A percentile compares a stretch with the other conserved stretches of the same genome.
phyloP scores from a whole-genome alignment of 2,888 invertebrate species.

The Parochlus steinenii region DNA sequence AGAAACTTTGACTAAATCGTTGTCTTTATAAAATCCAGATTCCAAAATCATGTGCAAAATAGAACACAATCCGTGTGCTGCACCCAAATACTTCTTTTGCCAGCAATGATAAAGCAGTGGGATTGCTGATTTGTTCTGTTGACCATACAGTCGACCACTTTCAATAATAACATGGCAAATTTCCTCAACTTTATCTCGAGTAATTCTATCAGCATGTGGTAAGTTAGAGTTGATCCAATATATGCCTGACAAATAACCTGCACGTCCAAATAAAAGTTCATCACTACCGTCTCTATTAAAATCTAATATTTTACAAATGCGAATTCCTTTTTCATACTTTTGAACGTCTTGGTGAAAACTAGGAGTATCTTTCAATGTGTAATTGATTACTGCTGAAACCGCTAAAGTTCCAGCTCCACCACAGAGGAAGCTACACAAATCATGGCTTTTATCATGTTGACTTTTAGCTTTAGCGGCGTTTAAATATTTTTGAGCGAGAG shows the following conservation, averaged over 20 bases:
- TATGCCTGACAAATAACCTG: slow-evolving; percentile 65
- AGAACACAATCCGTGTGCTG: slow-evolving; percentile 45
- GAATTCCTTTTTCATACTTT: slow-evolving; percentile 25
- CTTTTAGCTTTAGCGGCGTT: background rate
- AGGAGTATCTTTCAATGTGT: slow-evolving; percentile 32
- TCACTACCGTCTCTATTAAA: slow-evolving; percentile 56
- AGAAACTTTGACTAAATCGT: slow-evolving; percentile 43
- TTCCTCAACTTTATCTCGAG: slow-evolving; percentile 36
- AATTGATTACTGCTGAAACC: slow-evolving; percentile 45
- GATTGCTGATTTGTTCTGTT: slow-evolving; percentile 36
- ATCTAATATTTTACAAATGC: slow-evolving; percentile 33
- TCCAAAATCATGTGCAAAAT: slow-evolving; percentile 48
- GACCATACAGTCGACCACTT: slow-evolving; percentile 54
- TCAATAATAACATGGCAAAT: slow-evolving; percentile 51
- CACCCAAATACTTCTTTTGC: slow-evolving; percentile 34
- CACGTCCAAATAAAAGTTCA: slow-evolving; percentile 71
- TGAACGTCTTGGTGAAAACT: slow-evolving; percentile 25
- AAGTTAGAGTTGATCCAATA: slow-evolving; percentile 47
- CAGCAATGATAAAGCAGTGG: slow-evolving; percentile 56
- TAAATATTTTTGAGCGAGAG: background rate
- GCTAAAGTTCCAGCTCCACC: slow-evolving; percentile 66
- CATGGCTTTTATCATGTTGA: slow-evolving; percentile 22
- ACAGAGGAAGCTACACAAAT: slow-evolving; percentile 55
- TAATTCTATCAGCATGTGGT: slow-evolving; percentile 21
- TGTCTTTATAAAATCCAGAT: slow-evolving; percentile 31